Evolutionary conservation across 2,888 invertebrate genomes (phyloP), one percentile per base, ranked within the genome.

Genomic region (Drosophila acutilabella): DNA sequence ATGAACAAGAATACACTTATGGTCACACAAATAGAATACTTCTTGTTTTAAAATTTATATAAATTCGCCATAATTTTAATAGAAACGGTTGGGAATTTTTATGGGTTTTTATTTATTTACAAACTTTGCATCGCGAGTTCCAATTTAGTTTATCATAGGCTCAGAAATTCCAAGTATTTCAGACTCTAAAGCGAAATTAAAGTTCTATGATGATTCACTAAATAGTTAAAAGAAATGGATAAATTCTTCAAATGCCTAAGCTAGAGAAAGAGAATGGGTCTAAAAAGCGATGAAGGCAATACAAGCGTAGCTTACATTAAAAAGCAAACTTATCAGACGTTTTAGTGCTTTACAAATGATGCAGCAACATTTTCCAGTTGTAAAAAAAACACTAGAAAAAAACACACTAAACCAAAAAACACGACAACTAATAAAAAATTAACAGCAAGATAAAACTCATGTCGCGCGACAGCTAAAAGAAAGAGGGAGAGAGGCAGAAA

Each of bases 371-470:
- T 65, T 77, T 62, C 40, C 45, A 57, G 41, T 56, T 48, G 54
- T 50, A 26, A 40, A 16, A 16, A 30, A 44, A 41, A 40, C 30
- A 30, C 30, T 30, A 30, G 8, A 30, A 30, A 30, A 26, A 30
- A 8, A 30, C 30, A 8, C 30, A 30, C 30, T 30, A 60, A 33
- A 38, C 40, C 14, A 7, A 59, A 42, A 74, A 68, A 70, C 71
- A 83, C 81, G 70, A 86, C 75, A 70, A 65, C 57, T 58, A 73
- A 75, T 70, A 88, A 80, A 73, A 80, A 85, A 77, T 75, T 66
- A 81, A 81, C 71, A 78, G 36, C 66, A 62, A 78, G 79, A 73
- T 84, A 88, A 86, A 81, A 77, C 65, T 64, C 58, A 60, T 74
- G 72, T 65, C 84, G 65, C 62, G 50, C 68, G 77, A 64, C 72